A percentile compares a stretch with the other conserved stretches of the same genome.
Evolutionary conservation across 2,888 invertebrate species (phyloP).

Genomic region (Dioctria rufipes): DNA sequence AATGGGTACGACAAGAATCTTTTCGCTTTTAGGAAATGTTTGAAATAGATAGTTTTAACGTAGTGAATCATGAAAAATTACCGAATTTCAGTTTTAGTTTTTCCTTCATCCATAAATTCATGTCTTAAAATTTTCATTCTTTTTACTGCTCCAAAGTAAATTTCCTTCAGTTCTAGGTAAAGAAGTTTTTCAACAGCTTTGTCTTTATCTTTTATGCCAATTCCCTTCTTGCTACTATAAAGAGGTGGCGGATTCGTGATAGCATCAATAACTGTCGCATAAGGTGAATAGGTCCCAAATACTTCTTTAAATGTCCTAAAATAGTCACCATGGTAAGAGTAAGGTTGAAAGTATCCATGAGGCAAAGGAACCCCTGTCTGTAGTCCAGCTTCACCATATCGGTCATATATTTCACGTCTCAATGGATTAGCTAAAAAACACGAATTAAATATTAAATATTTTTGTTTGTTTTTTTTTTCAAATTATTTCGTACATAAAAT

Average conservation of each 20-base stretch:
- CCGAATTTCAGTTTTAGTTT: constrained; percentile 76
- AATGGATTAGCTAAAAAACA: constrained; percentile 73
- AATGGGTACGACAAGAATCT: constrained; percentile 82
- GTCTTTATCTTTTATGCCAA: constrained; percentile 78
- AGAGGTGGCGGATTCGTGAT: constrained; percentile 77
- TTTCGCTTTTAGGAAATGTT: constrained; percentile 72
- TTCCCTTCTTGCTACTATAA: constrained; percentile 76
- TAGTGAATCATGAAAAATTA: constrained; percentile 40
- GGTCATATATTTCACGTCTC: constrained; percentile 85
- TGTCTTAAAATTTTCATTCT: constrained; percentile 86
- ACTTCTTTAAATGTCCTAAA: constrained; percentile 83
- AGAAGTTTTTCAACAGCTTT: constrained; percentile 74
- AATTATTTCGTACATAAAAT: constrained; percentile 73
- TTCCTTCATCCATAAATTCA: constrained; percentile 78
- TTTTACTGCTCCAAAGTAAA: constrained; percentile 84
- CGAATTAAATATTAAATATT: not conserved
- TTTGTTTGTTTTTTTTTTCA: not conserved
- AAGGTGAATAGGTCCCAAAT: constrained; percentile 88
- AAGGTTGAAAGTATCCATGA: constrained; percentile 79
- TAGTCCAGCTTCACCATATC: constrained; percentile 90
- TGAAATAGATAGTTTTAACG: not conserved
- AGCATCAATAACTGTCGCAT: constrained; percentile 81
- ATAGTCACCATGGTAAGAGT: constrained; percentile 86
- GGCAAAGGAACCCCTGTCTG: constrained; percentile 85
- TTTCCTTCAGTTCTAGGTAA: constrained; percentile 76